Evolutionary conservation across 2,113 vertebrate genomes (phyloP).

Genomic region (Odontophorus gujanensis): DNA sequence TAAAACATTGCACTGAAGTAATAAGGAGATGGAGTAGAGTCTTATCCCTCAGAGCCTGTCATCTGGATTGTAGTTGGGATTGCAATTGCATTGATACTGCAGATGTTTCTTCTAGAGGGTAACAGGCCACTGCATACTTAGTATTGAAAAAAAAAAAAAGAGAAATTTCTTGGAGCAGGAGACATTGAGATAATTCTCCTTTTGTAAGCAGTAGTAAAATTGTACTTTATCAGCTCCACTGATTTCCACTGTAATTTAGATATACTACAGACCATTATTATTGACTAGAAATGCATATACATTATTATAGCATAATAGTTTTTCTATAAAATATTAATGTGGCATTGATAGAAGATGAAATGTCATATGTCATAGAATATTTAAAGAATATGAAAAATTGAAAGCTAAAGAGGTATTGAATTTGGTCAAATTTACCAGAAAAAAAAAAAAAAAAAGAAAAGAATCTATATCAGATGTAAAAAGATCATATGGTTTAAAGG

Average conservation of each 20-base stretch:
- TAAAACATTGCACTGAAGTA: not conserved
- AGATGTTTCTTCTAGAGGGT: not conserved
- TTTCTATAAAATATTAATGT: not conserved
- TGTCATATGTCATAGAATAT: not conserved
- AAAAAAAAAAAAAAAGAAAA: not conserved
- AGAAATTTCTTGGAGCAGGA: not conserved
- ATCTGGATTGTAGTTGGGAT: not conserved
- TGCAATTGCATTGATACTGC: not conserved
- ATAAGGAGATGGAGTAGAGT: not conserved
- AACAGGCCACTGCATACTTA: not conserved
- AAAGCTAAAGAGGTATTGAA: not conserved
- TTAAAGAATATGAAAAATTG: not conserved
- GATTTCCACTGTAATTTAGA: not conserved
- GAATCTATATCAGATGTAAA: not conserved
- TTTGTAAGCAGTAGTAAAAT: not conserved
- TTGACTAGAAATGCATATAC: conserved; percentile 2
- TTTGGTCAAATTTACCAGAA: not conserved
- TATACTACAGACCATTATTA: not conserved
- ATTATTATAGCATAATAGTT: not conserved
- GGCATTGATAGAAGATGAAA: not conserved
- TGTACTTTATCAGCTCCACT: not conserved
- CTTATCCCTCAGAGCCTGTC: not conserved
- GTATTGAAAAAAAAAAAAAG: not conserved
- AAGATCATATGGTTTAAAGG: not conserved
- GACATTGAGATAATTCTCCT: not conserved